Evolutionary conservation across 2,888 invertebrate genomes (phyloP), one percentile per base, ranked within the genome.

Genomic region (Taenaris catops): DNA sequence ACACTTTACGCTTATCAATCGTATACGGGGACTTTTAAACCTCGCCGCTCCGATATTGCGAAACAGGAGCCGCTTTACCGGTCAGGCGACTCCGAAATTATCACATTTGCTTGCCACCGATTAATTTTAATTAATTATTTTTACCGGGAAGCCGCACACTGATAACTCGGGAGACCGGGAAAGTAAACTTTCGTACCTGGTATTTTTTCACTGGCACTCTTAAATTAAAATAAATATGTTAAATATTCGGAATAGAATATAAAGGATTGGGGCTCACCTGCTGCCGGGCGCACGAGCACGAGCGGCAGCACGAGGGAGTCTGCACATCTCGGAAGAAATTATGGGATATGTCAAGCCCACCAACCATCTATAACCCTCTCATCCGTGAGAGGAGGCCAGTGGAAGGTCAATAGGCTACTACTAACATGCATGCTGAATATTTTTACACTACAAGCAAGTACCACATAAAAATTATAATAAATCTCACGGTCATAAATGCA

Each of bases 291-390:
- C 71, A 71, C 75, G 55, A 83, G 78, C 68, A 80, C 67, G 70
- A 86, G 78, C 72, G 78, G 76, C 76, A 81, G 73, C 71, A 79
- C 71, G 61, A 81, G 71, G n/a, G n/a, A n/a, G n/a, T n/a, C n/a
- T n/a, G n/a, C n/a, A n/a, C n/a, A n/a, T n/a, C n/a, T n/a, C n/a
- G n/a, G n/a, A n/a, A n/a, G n/a, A n/a, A n/a, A n/a, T n/a, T n/a
- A n/a, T n/a, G n/a, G n/a, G n/a, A n/a, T n/a, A n/a, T n/a, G n/a
- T n/a, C n/a, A n/a, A n/a, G n/a, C n/a, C n/a, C n/a, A n/a, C n/a
- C n/a, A n/a, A n/a, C n/a, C n/a, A n/a, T n/a, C n/a, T n/a, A n/a
- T n/a, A n/a, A n/a, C n/a, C n/a, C n/a, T n/a, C n/a, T n/a, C n/a
- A n/a, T n/a, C n/a, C n/a, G n/a, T n/a, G n/a, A n/a, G n/a, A n/a